Conservation (phyloP, 2,797 vertebrate species). For the Oryzias sinensis region DNA sequence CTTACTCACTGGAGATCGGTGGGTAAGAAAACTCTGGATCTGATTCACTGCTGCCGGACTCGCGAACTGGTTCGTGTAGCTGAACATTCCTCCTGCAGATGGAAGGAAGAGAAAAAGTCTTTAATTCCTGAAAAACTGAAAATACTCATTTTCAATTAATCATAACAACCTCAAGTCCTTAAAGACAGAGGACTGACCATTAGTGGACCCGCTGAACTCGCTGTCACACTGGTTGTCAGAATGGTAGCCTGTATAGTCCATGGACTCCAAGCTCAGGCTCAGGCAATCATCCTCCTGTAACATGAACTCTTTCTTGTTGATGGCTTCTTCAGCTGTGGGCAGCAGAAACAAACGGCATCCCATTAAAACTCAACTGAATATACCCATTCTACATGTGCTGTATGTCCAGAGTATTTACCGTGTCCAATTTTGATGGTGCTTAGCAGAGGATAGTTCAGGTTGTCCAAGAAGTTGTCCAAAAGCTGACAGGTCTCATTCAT, state of each 20-base stretch:
- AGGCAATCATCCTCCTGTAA: conserved; percentile 38
- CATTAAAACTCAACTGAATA: too few species aligned
- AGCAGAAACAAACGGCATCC: conserved; percentile 4
- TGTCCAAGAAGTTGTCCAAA: conserved; percentile 71
- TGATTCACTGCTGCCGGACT: conserved; percentile 88
- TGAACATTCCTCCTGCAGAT: conserved; percentile 66
- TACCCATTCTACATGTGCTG: too few species aligned
- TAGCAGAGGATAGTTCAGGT: conserved; percentile 67
- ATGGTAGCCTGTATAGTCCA: conserved; percentile 43
- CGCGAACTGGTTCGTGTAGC: conserved; percentile 77
- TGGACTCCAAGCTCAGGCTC: conserved; percentile 27
- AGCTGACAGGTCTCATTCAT: conserved; percentile 74
- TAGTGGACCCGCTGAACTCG: conserved; percentile 63
- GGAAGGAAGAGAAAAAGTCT: background rate
- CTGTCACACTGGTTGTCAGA: conserved; percentile 72
- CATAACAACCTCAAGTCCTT: too few species aligned
- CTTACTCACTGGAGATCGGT: conserved; percentile 63
- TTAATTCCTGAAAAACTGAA: too few species aligned
- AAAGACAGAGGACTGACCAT: conserved; percentile 46
- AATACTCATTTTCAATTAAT: too few species aligned
- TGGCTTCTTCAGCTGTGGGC: conserved; percentile 37
- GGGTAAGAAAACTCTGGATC: conserved; percentile 79
- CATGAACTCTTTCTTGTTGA: conserved; percentile 33
- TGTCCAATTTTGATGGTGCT: conserved; percentile 62
- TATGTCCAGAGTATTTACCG: conserved; percentile 39